These are phyloP conservation scores for Tolmerus cingulatus DNA, from an alignment of 2,888 invertebrate genomes.

Conservation along the genomic window DNA sequence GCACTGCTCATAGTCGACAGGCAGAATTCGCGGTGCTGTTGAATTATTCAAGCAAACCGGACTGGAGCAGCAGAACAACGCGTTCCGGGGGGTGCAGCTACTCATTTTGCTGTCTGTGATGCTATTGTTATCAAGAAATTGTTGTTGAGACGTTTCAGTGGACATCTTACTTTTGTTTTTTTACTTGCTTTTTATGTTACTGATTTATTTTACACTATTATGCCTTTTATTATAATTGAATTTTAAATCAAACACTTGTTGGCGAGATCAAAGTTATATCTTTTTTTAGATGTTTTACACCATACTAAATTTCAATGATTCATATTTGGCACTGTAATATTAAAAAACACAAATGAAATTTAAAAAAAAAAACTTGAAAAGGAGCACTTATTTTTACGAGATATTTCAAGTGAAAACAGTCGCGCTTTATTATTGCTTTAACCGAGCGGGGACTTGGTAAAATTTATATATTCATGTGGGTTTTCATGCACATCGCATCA, in stretches of 20 bases:
- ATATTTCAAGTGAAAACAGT: not conserved
- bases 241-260: not conserved
- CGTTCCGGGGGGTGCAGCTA: slow-evolving; percentile 66
- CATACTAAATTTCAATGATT: slow-evolving; percentile 33
- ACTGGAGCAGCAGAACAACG: slow-evolving; percentile 53
- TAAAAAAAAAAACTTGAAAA: not conserved
- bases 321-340: slow-evolving; percentile 12
- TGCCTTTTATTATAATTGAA: not conserved
- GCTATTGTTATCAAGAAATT: slow-evolving; percentile 20
- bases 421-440: not conserved
- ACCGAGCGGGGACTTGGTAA: not conserved
- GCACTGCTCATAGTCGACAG: slow-evolving; percentile 12
- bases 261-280: not conserved
- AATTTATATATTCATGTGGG: not conserved
- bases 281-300: not conserved
- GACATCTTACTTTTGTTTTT: slow-evolving; percentile 1
- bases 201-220: not conserved
- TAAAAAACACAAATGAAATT: not conserved
- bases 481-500: not conserved
- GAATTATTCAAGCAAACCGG: slow-evolving; percentile 52
- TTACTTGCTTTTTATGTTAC: not conserved
- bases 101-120: slow-evolving; percentile 46
- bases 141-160: slow-evolving; percentile 10
- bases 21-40: slow-evolving; percentile 47
- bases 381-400: not conserved